phyloP scores from a whole-genome alignment of 2,888 invertebrate species.

The Epinotia bilunana region DNA sequence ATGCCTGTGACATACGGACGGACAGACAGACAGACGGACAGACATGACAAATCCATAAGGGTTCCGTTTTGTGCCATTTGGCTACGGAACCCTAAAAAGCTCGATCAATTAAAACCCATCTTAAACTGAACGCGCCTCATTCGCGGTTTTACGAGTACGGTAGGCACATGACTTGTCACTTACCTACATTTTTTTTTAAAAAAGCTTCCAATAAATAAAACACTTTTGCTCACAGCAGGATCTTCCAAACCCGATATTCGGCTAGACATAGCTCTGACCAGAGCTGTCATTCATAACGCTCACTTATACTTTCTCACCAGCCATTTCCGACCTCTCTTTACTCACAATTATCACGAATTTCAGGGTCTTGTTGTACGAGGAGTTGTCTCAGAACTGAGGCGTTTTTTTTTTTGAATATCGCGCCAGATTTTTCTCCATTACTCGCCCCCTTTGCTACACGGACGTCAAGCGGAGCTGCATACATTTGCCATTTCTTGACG shows the following conservation, averaged over 20 bases:
- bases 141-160: too few species aligned
- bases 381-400: neutral
- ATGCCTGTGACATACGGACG: too few species aligned
- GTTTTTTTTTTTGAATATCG: neutral
- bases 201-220: too few species aligned
- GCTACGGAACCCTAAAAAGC: too few species aligned
- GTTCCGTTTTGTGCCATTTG: too few species aligned
- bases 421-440: slow-evolving; percentile 7
- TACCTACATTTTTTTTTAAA: neutral
- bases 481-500: slow-evolving; percentile 23
- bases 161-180: neutral
- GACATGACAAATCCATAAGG: too few species aligned
- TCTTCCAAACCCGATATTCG: neutral
- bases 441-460: slow-evolving; percentile 11
- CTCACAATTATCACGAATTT: neutral
- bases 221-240: neutral
- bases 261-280: neutral
- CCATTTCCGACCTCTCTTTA: neutral
- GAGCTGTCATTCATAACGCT: neutral
- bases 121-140: too few species aligned
- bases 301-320: neutral
- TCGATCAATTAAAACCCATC: too few species aligned
- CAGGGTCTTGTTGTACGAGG: neutral
- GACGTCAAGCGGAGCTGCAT: slow-evolving; percentile 11
- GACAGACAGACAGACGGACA: too few species aligned